Evolutionary conservation across 2,888 invertebrate genomes (phyloP), one percentile per base, ranked within the genome.

Genomic region (Tetheella fluctuosa): DNA sequence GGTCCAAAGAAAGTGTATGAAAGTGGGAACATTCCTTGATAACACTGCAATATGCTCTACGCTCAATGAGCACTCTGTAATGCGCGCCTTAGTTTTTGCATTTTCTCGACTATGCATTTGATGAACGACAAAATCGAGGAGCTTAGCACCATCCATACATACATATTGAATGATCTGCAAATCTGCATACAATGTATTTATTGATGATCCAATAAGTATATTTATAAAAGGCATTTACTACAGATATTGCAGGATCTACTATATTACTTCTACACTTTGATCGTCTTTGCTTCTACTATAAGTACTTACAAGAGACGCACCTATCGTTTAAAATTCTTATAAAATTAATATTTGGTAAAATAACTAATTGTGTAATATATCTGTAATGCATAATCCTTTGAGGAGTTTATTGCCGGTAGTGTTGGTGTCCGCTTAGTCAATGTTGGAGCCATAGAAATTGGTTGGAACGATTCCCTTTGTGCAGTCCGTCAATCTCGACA

Each of bases 11-110:
- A 91, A 91, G 91, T 89, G 80, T 82, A 89, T 69, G 90, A 91
- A 91, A 91, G 91, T 89, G 82, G 83, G 81, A 79, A 85, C 83
- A 91, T 91, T 91, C 89, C 81, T 84, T 79, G 73, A 80, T 84
- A 83, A 80, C 77, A 74, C 74, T 71, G 76, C 73, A 71, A 71
- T 74, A 71, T 72, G 69, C 71, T 78, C 65, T 74, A 74, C 77
- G 79, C 77, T 81, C 73, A 62, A 67, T 75, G 76, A 80, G 71
- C 74, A 65, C 76, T 76, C 68, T 69, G 71, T 76, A 74, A 75
- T 74, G 74, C 66, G 62, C 58, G 68, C 34, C 13, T 34, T 34
- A 13, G 13, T 34, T 34, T 34, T 34, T 34, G 34, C 63, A 73
- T 77, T 75, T 69, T n/a, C 70, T 69, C 52, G 64, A 69, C 64